phyloP scores from a whole-genome alignment of 2,797 vertebrate species.

The Syngnathus acus region DNA sequence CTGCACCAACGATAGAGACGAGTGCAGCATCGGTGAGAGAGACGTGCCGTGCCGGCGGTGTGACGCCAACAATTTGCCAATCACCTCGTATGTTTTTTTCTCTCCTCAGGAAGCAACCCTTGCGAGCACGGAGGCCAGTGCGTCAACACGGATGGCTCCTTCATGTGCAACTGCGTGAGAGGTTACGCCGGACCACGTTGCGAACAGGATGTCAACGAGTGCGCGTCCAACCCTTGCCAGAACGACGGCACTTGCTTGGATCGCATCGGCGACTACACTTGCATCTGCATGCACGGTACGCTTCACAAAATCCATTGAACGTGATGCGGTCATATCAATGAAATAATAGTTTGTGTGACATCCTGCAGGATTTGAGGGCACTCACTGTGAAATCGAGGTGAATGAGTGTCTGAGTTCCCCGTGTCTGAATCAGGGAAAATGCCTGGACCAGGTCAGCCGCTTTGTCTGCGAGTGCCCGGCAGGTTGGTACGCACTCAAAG shows the following conservation, averaged over 20 bases:
- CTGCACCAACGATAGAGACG: slow-evolving; percentile 71
- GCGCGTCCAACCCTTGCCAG: slow-evolving; percentile 84
- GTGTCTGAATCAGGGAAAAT: slow-evolving; percentile 87
- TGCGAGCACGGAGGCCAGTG: slow-evolving; percentile 88
- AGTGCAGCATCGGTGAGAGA: slow-evolving; percentile 73
- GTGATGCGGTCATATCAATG: too few relatives aligned
- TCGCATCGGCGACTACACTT: slow-evolving; percentile 87
- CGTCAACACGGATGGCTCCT: slow-evolving; percentile 88
- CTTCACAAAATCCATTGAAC: not conserved
- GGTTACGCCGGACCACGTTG: slow-evolving; percentile 88
- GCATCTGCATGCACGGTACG: slow-evolving; percentile 83
- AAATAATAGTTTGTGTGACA: not conserved
- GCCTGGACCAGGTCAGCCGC: slow-evolving; percentile 82
- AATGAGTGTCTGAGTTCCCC: slow-evolving; percentile 88
- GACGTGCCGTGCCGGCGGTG: too few relatives aligned
- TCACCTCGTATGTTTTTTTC: not conserved
- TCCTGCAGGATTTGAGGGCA: slow-evolving; percentile 80
- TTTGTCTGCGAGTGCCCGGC: slow-evolving; percentile 87
- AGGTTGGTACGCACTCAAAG: slow-evolving; percentile 63
- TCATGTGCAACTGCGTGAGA: slow-evolving; percentile 82
- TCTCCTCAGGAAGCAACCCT: slow-evolving; percentile 78
- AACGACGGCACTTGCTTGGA: slow-evolving; percentile 94
- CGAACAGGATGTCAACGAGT: slow-evolving; percentile 90
- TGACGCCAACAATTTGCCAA: too few relatives aligned
- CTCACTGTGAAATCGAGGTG: slow-evolving; percentile 82